Evolutionary conservation across 2,113 vertebrate genomes (phyloP).

Genomic region (Aptenodytes forsteri): DNA sequence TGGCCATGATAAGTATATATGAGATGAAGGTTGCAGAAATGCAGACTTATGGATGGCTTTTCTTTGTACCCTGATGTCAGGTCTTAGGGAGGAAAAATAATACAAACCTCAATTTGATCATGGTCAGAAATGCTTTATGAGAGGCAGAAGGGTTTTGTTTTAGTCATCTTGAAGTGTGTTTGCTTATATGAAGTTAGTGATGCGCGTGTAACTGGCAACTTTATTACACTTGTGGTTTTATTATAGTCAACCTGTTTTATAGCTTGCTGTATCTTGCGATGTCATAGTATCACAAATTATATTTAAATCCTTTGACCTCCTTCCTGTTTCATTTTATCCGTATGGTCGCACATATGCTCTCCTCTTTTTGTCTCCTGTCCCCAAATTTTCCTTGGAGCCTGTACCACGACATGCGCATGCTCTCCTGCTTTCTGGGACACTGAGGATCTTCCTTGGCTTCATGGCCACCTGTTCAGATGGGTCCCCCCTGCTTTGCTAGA

Average conservation of each 20-base stretch:
- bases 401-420: accelerated
- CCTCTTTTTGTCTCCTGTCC: background rate
- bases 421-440: background rate
- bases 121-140: background rate
- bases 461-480: accelerated
- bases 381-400: background rate
- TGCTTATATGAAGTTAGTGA: background rate
- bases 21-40: background rate
- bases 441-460: background rate
- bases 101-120: background rate
- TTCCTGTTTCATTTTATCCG: background rate
- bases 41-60: background rate
- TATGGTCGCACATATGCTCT: background rate
- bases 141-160: background rate
- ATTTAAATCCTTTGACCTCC: slow-evolving; percentile 11
- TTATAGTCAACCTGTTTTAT: background rate
- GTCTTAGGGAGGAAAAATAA: background rate
- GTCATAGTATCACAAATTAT: background rate
- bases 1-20: background rate
- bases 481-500: background rate
- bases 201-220: background rate
- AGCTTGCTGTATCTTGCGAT: background rate
- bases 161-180: background rate
- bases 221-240: background rate
- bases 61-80: background rate